Evolutionary conservation across 2,797 vertebrate genomes (phyloP), one percentile per base, ranked within the genome.

Genomic region (Pagetopsis macropterus): DNA sequence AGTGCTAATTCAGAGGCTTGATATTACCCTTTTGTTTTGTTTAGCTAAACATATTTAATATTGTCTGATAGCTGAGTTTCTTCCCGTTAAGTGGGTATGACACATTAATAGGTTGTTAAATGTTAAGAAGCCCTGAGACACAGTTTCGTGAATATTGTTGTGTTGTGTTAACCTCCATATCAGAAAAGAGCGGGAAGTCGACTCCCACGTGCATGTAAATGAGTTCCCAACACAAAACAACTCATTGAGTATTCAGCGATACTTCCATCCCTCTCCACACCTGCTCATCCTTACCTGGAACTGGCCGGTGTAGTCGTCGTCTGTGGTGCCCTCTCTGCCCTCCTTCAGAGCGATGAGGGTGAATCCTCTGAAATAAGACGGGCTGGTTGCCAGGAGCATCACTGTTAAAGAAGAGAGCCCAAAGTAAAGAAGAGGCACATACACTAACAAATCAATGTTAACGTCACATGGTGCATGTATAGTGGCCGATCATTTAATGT

Each of bases 321-420:
- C 96, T 16, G 94, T 91, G 72, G 96, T 96, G 14, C 97, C 98
- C 79, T 97, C 96, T 85, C 95, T 94, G 51, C 97, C 97, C 78
- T 98, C 97, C 88, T 95, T 98, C 78, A 99, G 93, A 9, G 98
- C 95, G 5, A 99, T 98, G 85, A 99, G 84, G 0, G 96, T 99
- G 93, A 99, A 99, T 19, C 98, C 97, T 92, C 97, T 89, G 84
- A 99, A 99, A 89, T 97, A 99, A 51, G 95, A 92, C 0, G 98
- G 97, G 71, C 96, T 96, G 86, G 96, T 91, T 60, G 98, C 96
- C 50, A 95, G 93, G 63, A 99, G 96, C 0, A 95, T 95, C 89
- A 99, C 98, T 99, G 88, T 19, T 61, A 49, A 69, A 43, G 59
- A 69, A 56, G 50, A 71, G n/a, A 70, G 23, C 70, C 69, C 27